These are phyloP conservation scores for Trachops cirrhosus DNA, from an alignment of 2,797 vertebrate genomes.

Conservation along the genomic window DNA sequence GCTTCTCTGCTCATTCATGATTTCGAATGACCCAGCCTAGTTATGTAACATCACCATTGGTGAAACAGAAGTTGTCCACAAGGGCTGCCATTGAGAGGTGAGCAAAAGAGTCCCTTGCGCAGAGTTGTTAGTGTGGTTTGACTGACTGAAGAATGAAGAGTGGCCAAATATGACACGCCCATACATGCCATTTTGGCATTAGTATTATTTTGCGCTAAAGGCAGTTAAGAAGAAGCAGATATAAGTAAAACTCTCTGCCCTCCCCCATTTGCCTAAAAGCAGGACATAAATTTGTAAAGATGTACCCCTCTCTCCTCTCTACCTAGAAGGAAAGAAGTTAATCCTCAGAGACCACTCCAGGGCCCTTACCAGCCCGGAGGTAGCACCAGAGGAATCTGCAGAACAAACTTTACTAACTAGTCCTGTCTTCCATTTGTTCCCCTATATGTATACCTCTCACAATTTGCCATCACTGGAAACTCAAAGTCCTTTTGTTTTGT, in stretches of 20 bases:
- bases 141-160: background rate
- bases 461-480: background rate
- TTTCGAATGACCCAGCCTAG: background rate
- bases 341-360: background rate
- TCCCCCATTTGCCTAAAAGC: background rate
- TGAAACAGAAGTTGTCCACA: background rate
- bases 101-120: background rate
- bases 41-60: background rate
- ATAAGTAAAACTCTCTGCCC: background rate
- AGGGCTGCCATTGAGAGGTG: background rate
- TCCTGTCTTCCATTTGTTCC: background rate
- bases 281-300: background rate
- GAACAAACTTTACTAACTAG: background rate
- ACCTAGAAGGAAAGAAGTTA: background rate
- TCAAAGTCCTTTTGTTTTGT: background rate
- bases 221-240: background rate
- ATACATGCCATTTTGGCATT: background rate
- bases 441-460: background rate
- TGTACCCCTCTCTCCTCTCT: background rate
- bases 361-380: background rate
- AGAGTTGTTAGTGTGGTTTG: background rate
- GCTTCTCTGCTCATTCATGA: background rate
- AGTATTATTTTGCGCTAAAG: background rate
- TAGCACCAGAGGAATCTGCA: background rate
- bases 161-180: background rate